Conservation (phyloP, 2,797 vertebrate species). For the Merluccius polli region DNA sequence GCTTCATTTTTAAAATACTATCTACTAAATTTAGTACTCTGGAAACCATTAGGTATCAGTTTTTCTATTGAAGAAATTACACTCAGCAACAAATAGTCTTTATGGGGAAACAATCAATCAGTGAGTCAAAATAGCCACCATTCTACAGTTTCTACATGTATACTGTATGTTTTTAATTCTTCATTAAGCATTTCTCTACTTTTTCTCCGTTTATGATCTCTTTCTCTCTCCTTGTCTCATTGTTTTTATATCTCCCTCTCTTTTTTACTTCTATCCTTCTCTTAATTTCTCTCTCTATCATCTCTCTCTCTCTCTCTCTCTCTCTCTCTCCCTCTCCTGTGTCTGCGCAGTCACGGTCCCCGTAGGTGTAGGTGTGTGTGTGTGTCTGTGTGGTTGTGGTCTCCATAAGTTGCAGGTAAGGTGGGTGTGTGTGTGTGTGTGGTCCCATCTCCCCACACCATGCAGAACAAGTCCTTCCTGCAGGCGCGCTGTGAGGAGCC, state of each 20-base stretch:
- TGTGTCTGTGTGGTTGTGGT: neutral
- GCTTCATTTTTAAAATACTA: neutral
- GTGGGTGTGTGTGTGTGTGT: neutral
- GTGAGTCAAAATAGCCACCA: neutral
- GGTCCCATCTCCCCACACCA: constrained; percentile 17
- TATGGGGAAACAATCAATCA: neutral
- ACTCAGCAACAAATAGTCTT: neutral
- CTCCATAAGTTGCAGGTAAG: neutral
- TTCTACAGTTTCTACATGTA: neutral
- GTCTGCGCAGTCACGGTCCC: no score
- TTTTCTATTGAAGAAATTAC: neutral
- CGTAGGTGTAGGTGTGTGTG: no score
- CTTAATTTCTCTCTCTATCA: no score
- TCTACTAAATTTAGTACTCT: neutral
- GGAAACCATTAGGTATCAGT: neutral
- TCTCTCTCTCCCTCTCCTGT: neutral
- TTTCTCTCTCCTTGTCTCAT: neutral
- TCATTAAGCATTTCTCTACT: neutral
- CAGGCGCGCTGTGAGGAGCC: constrained; percentile 76
- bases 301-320: neutral
- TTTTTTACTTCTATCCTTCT: neutral
- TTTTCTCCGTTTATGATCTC: neutral
- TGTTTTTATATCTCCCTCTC: neutral
- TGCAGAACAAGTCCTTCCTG: constrained; percentile 65
- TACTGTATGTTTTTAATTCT: neutral